Evolutionary conservation across 23 tunicate genomes (phyloP), one percentile per base, ranked within the genome.

Genomic region (Clavelina lepadiformis): DNA sequence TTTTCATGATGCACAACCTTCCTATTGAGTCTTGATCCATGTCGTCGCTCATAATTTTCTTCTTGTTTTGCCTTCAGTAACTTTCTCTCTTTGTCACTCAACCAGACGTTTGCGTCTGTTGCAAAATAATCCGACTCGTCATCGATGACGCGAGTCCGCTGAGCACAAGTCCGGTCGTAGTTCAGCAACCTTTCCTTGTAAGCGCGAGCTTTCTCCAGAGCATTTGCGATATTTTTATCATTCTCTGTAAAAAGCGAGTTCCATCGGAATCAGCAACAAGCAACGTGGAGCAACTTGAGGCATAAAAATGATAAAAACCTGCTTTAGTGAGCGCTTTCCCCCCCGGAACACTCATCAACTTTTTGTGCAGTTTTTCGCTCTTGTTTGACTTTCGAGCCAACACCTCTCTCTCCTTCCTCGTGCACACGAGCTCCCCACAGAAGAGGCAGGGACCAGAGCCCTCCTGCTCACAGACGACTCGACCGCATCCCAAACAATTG

Each of bases 391-490:
- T 78, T 35, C 77, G 45, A 3, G 80, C 80, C 6, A 80, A 50
- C 3, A 79, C 65, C 65, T 75, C 80, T 45, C 70, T 86, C 66
- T 79, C 91, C 25, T 86, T 85, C 33, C 66, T 55, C 5, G 89
- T 75, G 66, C 94, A 80, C 27, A 94, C 89, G 33, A 82, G 32
- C 18, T 82, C 45, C 20, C 92, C 92, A 71, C 99, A 94, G 51
- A 94, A 94, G 27, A 94, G 68, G 58, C 99, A 94, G 30, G 99
- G 99, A 35, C 99, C 99, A 21, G 89, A 80, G 13, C 95, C 95
- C 69, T 94, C 99, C 69, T 94, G 99, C 24, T 75, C 95, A 55
- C 99, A 94, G 52, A 94, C 91, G 31, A 94, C 83, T 62, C 99
- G 58, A 11, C 99, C 99, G 70, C 99, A 94, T 6, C 69, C 67